Evolutionary conservation across 35 echinoderm and acorn worm species (phyloP).

Genomic region (Nesometra sesokonis): DNA sequence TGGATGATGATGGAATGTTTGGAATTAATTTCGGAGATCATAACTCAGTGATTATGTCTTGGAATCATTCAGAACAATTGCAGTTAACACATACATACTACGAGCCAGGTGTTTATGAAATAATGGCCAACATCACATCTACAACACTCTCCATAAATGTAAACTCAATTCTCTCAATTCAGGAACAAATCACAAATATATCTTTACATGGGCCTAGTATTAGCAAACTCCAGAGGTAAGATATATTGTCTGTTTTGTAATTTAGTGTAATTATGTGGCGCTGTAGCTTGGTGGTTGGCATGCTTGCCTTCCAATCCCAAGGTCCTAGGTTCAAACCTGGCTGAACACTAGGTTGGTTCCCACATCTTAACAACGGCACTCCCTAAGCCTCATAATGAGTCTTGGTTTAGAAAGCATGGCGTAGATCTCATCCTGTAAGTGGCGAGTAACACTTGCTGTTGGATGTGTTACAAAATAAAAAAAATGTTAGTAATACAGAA

Average conservation of each 20-base stretch:
- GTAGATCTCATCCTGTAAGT: too few species aligned
- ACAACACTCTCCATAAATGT: background rate
- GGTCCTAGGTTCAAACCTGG: too few species aligned
- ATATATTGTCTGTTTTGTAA: background rate
- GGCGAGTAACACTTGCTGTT: too few species aligned
- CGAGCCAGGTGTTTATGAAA: background rate
- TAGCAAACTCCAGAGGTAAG: background rate
- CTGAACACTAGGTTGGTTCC: too few species aligned
- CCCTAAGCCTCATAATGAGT: too few species aligned
- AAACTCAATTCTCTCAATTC: background rate
- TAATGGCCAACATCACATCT: background rate
- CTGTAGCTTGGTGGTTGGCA: too few species aligned
- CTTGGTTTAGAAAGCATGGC: too few species aligned
- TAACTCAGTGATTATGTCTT: background rate
- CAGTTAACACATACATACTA: background rate
- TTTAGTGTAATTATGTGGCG: too few species aligned
- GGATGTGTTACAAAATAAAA: too few species aligned
- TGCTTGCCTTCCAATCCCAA: too few species aligned
- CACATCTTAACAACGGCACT: too few species aligned
- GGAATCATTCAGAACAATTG: background rate
- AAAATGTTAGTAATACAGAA: too few species aligned
- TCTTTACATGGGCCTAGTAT: background rate
- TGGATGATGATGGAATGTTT: background rate
- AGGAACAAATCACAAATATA: background rate
- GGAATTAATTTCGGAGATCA: background rate